Conservation (phyloP, 2,113 vertebrate species). For the Cercocebus atys region DNA sequence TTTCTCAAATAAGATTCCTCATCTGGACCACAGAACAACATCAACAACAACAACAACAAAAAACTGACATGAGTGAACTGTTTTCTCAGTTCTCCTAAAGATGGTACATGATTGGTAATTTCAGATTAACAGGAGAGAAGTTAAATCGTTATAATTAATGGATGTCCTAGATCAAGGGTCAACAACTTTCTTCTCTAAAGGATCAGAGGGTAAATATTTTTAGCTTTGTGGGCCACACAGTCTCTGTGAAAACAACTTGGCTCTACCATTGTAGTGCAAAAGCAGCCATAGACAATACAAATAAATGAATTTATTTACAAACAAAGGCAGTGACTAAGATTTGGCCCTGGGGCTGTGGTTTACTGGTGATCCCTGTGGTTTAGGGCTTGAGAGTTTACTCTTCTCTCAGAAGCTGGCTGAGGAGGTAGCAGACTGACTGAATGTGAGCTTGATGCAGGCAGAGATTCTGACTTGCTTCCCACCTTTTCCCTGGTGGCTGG, state of each 20-base stretch:
- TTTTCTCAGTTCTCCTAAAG: neutral
- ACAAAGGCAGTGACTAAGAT: neutral
- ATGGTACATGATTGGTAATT: neutral
- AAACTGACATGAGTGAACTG: neutral
- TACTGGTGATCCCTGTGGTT: neutral
- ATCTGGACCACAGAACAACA: neutral
- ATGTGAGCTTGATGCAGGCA: rapidly evolving
- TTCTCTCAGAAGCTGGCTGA: neutral
- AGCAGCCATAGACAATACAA: neutral
- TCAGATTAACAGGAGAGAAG: neutral
- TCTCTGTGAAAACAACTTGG: neutral
- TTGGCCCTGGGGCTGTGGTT: neutral
- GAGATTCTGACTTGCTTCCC: neutral
- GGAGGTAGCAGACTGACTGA: neutral
- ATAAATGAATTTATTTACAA: neutral
- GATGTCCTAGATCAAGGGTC: neutral
- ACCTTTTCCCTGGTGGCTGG: neutral
- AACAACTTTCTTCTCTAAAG: neutral
- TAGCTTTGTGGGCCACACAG: neutral
- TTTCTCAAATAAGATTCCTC: neutral
- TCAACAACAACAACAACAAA: no score
- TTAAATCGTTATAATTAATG: neutral
- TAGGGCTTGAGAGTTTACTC: neutral
- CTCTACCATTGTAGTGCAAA: neutral
- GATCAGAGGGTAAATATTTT: neutral